Conservation (phyloP, 1,140 invertebrate species). For the Drosophila oshimai region DNA sequence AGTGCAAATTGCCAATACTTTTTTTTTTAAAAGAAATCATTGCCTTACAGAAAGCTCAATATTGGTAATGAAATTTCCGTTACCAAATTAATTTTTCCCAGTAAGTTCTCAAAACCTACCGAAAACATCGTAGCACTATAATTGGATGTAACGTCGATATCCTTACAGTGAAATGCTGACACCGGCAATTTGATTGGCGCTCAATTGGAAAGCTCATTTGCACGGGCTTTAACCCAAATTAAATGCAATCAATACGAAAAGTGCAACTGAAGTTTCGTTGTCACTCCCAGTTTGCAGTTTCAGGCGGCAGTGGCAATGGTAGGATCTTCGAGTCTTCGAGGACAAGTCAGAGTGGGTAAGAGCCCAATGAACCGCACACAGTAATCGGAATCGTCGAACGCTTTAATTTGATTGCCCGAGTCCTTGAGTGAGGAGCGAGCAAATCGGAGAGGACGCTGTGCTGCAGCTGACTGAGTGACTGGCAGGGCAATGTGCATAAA, state of each 20-base stretch:
- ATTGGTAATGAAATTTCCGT: not conserved
- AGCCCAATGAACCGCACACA: slow-evolving; percentile 34
- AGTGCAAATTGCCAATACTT: too few species aligned
- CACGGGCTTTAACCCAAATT: slow-evolving; percentile 32
- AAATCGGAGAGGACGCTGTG: slow-evolving; percentile 32
- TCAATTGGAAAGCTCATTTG: slow-evolving; percentile 41
- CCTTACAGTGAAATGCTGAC: slow-evolving; percentile 10
- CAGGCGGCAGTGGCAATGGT: not conserved
- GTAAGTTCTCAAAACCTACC: too few species aligned
- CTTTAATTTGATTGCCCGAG: slow-evolving; percentile 61
- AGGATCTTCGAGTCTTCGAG: not conserved
- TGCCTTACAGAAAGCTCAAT: too few species aligned
- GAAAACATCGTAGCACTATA: not conserved
- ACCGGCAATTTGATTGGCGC: slow-evolving; percentile 30
- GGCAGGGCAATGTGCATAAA: slow-evolving; percentile 48
- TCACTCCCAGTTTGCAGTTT: slow-evolving; percentile 25
- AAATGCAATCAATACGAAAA: slow-evolving; percentile 38
- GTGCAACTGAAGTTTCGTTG: slow-evolving; percentile 36
- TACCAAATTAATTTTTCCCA: too few species aligned
- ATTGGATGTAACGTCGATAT: not conserved
- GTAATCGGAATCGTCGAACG: slow-evolving; percentile 50
- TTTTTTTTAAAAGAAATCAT: too few species aligned
- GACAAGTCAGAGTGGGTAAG: slow-evolving; percentile 12
- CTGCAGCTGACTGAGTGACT: slow-evolving; percentile 29
- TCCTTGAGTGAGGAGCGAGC: not conserved